phyloP scores from a whole-genome alignment of 2,888 invertebrate genomes.

The Aspidiotus rigidus region DNA sequence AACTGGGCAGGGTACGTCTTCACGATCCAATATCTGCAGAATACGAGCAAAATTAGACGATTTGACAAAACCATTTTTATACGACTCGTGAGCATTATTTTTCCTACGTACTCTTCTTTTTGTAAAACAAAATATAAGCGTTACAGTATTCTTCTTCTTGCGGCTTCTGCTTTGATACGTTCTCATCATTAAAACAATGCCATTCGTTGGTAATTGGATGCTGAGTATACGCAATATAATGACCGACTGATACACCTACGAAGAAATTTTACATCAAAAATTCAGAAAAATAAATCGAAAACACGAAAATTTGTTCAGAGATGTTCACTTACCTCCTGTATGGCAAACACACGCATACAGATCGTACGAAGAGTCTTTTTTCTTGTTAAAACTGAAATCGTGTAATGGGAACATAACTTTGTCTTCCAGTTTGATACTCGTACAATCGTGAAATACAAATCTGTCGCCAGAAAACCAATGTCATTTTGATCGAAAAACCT shows the following conservation, averaged over 20 bases:
- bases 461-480: constrained; percentile 42
- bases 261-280: constrained; percentile 15
- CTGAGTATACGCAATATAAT: constrained; percentile 54
- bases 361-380: constrained; percentile 46
- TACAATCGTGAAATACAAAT: constrained; percentile 54
- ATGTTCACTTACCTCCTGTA: constrained; percentile 49
- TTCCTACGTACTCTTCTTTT: constrained; percentile 46
- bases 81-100: neutral
- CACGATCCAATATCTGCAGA: no score
- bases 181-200: constrained; percentile 55
- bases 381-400: constrained; percentile 33
- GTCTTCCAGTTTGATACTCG: constrained; percentile 54
- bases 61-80: no score
- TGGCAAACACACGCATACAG: constrained; percentile 56
- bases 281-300: no score
- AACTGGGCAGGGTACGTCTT: no score
- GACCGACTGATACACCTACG: constrained; percentile 52
- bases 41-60: no score
- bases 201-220: constrained; percentile 50
- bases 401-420: constrained; percentile 53
- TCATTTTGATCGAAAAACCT: neutral
- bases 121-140: constrained; percentile 56
- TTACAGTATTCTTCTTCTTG: constrained; percentile 52
- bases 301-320: no score
- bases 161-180: constrained; percentile 48